Conservation (phyloP, 2,113 vertebrate genomes). For the Cynoglossus semilaevis region DNA sequence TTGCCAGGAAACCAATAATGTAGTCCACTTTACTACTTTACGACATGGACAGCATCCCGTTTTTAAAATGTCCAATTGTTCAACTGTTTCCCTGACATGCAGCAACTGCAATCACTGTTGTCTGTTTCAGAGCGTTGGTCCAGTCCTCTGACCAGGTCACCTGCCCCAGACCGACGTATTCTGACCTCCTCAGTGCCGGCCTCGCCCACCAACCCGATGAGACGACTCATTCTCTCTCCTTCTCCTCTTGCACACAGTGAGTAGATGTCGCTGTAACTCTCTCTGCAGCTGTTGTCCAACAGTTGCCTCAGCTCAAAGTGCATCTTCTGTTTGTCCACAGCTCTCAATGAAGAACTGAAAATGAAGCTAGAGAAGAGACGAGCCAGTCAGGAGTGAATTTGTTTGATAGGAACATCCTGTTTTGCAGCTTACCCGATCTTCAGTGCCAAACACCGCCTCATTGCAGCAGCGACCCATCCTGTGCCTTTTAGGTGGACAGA, state of each 20-base stretch:
- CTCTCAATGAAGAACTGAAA: constrained; percentile 77
- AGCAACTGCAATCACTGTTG: not conserved
- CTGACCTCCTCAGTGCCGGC: constrained; percentile 73
- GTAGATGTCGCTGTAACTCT: constrained; percentile 13
- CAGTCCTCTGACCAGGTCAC: constrained; percentile 64
- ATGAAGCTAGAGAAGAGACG: constrained; percentile 76
- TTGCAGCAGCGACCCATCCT: constrained; percentile 57
- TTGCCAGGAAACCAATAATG: too few species aligned
- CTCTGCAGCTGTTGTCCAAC: not conserved
- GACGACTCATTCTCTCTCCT: constrained; percentile 75
- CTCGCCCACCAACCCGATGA: constrained; percentile 77
- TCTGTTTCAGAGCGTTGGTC: constrained; percentile 62
- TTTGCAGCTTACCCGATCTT: constrained; percentile 26
- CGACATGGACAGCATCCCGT: too few species aligned
- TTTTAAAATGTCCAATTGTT: too few species aligned
- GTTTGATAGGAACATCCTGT: constrained; percentile 8
- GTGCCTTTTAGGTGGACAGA: constrained; percentile 71
- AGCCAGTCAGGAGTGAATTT: constrained; percentile 72
- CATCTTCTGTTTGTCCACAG: constrained; percentile 41
- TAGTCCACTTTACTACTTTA: too few species aligned
- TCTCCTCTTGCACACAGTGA: constrained; percentile 76
- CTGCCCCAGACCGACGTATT: constrained; percentile 66
- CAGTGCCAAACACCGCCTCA: constrained; percentile 49
- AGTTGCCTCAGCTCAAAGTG: not conserved
- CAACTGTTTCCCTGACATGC: not conserved